phyloP scores from a whole-genome alignment of 2,888 invertebrate species.

The Cataglyphis cursor region DNA sequence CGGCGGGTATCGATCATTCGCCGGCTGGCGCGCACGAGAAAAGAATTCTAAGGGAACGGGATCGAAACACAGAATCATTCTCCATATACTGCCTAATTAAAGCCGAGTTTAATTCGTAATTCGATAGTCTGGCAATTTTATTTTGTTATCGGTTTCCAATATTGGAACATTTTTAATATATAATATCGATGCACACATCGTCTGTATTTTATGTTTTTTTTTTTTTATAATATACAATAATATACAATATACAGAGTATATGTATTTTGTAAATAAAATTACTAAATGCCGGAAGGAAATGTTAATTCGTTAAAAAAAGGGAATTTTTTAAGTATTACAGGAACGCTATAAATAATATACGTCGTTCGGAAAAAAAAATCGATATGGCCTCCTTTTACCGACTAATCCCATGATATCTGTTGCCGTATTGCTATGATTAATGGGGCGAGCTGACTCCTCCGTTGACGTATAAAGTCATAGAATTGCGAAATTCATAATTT shows the following conservation, averaged over 20 bases:
- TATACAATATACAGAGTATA: not conserved
- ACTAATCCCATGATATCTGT: constrained; percentile 42
- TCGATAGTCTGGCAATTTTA: not conserved
- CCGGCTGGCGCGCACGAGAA: constrained; percentile 24
- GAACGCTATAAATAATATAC: constrained; percentile 11
- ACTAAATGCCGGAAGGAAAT: not conserved
- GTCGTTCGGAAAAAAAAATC: not conserved
- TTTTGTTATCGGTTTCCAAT: not conserved
- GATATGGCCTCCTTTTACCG: constrained; percentile 48
- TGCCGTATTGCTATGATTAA: constrained; percentile 44
- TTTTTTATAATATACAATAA: no score
- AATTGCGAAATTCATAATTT: constrained; percentile 58
- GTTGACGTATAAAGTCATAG: constrained; percentile 51
- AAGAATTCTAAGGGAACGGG: constrained; percentile 27
- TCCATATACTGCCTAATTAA: not conserved
- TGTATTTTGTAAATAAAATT: not conserved
- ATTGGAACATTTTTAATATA: not conserved
- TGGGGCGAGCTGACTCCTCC: constrained; percentile 49
- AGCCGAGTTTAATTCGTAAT: not conserved
- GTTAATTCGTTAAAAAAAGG: not conserved
- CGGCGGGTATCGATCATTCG: constrained; percentile 83
- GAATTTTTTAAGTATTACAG: not conserved
- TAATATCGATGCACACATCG: not conserved
- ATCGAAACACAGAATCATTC: constrained; percentile 11
- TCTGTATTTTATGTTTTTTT: not conserved